A percentile compares a stretch with the other conserved stretches of the same genome.
phyloP scores from a whole-genome alignment of 2,888 invertebrate genomes.

The Serrognathus titanus region DNA sequence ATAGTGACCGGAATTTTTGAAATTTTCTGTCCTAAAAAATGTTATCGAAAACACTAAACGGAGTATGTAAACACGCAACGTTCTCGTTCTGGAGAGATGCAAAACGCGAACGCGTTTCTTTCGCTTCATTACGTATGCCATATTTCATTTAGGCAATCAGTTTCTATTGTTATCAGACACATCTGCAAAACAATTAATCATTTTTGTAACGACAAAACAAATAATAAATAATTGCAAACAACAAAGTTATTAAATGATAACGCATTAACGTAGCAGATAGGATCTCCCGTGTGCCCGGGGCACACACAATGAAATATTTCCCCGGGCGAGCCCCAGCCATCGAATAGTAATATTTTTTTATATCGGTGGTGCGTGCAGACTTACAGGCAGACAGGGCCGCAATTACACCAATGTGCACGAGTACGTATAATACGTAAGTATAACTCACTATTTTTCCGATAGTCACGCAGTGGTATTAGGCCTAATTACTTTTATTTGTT shows the following conservation, averaged over 20 bases:
- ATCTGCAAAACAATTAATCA: no score
- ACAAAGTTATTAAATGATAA: constrained; percentile 17
- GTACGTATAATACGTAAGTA: constrained; percentile 14
- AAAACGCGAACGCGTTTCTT: no score
- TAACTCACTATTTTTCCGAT: constrained; percentile 10
- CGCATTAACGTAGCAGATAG: constrained; percentile 7
- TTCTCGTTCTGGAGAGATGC: no score
- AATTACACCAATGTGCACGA: constrained; percentile 44
- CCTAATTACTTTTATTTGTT: constrained; percentile 42
- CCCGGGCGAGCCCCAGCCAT: not conserved
- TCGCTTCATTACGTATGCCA: no score
- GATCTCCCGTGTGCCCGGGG: constrained; percentile 3
- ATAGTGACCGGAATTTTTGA: no score
- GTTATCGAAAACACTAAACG: no score
- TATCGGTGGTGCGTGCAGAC: constrained; percentile 42
- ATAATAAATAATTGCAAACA: constrained; percentile 7
- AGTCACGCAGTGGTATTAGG: constrained; percentile 45
- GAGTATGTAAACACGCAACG: no score
- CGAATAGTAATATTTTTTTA: constrained; percentile 1
- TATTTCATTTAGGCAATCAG: no score
- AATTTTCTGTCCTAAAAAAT: no score
- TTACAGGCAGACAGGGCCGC: constrained; percentile 42
- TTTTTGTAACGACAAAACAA: not conserved
- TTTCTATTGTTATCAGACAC: no score
- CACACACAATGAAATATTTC: not conserved